Percentiles rank a stretch among this genome's conserved stretches.
Evolutionary conservation across 1,140 invertebrate genomes (phyloP).

Genomic region (Bombus terrestris): DNA sequence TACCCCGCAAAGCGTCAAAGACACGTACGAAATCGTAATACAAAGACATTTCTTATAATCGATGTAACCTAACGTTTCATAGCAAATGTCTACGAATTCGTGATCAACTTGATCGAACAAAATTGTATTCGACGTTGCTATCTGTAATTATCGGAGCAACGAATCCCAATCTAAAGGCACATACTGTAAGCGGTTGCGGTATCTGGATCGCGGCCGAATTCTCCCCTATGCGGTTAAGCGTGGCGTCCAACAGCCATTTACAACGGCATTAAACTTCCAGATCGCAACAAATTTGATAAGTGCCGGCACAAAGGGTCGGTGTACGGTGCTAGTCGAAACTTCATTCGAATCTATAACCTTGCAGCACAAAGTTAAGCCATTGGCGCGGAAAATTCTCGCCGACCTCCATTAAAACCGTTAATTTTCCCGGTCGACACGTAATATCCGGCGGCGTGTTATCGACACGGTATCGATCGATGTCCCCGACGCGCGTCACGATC

Average conservation of each 20-base stretch:
- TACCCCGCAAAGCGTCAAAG: background rate
- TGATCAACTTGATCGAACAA: no score
- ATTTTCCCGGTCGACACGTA: conserved; percentile 22
- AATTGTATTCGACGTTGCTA: no score
- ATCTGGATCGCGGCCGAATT: background rate
- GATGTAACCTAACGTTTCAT: no score
- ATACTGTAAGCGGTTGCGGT: background rate
- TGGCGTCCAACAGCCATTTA: conserved; percentile 39
- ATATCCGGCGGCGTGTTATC: conserved; percentile 47
- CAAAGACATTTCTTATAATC: background rate
- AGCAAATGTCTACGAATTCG: background rate
- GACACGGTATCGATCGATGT: conserved; percentile 55
- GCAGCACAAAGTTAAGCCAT: conserved; percentile 26
- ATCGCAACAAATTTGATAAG: background rate
- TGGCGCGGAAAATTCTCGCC: conserved; percentile 33
- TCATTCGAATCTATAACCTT: background rate
- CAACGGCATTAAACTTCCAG: conserved; percentile 33
- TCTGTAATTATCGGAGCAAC: background rate
- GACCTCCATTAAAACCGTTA: conserved; percentile 28
- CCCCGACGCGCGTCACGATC: conserved; percentile 37
- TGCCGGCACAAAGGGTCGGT: background rate
- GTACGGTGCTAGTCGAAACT: background rate
- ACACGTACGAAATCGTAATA: no score
- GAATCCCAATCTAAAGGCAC: no score
- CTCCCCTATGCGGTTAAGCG: background rate